Percentiles rank a stretch among this genome's conserved stretches.
Evolutionary conservation across 2,113 vertebrate species (phyloP).

Genomic region (Budorcas taxicolor): DNA sequence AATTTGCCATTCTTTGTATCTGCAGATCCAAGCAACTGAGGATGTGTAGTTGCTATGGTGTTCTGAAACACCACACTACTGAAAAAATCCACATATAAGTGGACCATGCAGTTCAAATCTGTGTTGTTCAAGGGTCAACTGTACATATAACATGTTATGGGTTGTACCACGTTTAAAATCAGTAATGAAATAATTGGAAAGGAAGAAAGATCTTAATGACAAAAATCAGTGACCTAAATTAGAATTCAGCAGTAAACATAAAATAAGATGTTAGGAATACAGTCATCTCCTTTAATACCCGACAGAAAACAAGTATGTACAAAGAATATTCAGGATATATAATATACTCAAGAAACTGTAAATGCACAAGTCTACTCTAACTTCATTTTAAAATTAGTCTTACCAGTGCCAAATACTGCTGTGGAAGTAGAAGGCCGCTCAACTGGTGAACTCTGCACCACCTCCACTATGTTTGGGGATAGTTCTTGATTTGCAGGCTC

Average conservation of each 20-base stretch:
- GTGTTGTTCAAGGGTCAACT: neutral
- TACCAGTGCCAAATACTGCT: conserved; percentile 92
- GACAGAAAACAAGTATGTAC: neutral
- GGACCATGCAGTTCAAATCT: neutral
- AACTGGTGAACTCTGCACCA: conserved; percentile 89
- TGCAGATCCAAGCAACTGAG: neutral
- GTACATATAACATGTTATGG: neutral
- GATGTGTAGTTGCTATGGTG: neutral
- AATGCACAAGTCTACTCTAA: neutral
- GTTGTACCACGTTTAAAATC: neutral
- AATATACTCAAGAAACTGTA: neutral
- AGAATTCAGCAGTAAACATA: neutral
- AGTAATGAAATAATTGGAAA: neutral
- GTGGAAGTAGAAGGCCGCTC: conserved; percentile 94
- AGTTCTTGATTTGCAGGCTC: conserved; percentile 91
- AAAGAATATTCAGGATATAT: neutral
- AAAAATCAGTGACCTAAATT: neutral
- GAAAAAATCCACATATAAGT: neutral
- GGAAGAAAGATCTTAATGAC: neutral
- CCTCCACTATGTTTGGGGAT: conserved; percentile 85
- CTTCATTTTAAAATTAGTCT: neutral
- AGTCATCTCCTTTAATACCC: neutral
- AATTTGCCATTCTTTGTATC: neutral
- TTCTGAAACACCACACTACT: neutral
- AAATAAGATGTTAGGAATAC: conserved; percentile 9